Evolutionary conservation across 2,797 vertebrate genomes (phyloP).

Genomic region (Malurus leucopterus): DNA sequence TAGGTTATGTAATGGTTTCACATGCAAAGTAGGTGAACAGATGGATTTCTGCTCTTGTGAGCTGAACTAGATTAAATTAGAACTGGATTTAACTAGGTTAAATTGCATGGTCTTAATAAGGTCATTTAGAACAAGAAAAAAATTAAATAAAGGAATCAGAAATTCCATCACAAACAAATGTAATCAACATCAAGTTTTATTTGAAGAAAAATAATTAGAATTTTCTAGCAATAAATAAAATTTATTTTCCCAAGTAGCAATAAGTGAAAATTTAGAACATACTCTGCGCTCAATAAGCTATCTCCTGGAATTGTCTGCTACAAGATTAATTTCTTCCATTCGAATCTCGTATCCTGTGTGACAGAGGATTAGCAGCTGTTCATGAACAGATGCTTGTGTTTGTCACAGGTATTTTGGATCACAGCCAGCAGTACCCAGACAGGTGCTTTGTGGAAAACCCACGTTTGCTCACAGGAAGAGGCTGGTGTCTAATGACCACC

Average conservation of each 20-base stretch:
- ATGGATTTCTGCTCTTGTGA: conserved; percentile 23
- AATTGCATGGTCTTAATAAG: not conserved
- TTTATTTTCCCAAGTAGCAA: not conserved
- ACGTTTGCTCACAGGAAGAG: not conserved
- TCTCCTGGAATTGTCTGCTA: not conserved
- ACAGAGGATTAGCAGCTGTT: not conserved
- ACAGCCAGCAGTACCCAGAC: not conserved
- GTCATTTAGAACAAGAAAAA: not conserved
- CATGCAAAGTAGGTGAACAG: conserved; percentile 19
- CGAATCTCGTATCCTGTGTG: rapidly evolving
- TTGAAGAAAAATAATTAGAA: not conserved
- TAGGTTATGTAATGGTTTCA: not conserved
- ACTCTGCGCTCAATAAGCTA: not conserved
- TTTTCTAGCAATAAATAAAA: not conserved
- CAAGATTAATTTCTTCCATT: not conserved
- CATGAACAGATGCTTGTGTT: not conserved
- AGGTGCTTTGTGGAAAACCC: not conserved
- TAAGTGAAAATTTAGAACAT: not conserved
- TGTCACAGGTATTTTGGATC: not conserved
- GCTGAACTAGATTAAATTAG: conserved; percentile 6
- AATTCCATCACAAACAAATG: not conserved
- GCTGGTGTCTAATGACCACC: not conserved
- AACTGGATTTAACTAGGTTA: not conserved
- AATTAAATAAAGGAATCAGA: not conserved
- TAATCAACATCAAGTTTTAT: not conserved